Evolutionary conservation across 2,113 vertebrate species (phyloP), one percentile per base, ranked within the genome.

Genomic region (Aythya baeri): DNA sequence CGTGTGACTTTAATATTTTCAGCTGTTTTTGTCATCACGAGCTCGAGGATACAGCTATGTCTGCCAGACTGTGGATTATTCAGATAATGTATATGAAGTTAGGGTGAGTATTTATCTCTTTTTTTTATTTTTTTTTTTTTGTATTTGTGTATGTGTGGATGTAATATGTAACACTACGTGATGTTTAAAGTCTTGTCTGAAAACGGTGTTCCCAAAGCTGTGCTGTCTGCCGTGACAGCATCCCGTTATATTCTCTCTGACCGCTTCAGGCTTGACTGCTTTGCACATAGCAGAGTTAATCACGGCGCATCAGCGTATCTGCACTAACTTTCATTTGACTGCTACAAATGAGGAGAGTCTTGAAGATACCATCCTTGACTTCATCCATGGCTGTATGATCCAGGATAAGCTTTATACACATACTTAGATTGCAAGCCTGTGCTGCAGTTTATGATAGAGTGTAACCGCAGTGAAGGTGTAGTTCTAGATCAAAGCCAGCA

Each of bases 31-130:
- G 97, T 99, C 99, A 63, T 99, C 99, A 11, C 98, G 98, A 97
- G 98, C 99, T 73, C 99, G 99, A 54, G 98, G 98, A 83, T 99
- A 99, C 98, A 99, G 99, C 95, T 99, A 99, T 97, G 98, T 99
- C 94, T 99, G 99, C 96, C 99, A 99, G 97, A 97, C 97, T 26
- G 99, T 99, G 96, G 98, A 99, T 98, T 99, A 99, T 96, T 99
- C 99, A 83, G 98, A 99, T 43, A 98, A 99, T 58, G 98, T 98
- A 95, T 98, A 99, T 97, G 99, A 99, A 99, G 99, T 99, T 97
- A 98, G 99, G 98, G 99, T 99, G 97, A 99, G 99, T 99, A 96
- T 73, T 50, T 83, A 5, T 46, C 89, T 84, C 25, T 83, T 71
- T 41, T 79, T 17, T 17, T 44, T n/a, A n/a, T n/a, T 44, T 16